Percentiles rank a stretch among this genome's conserved stretches.
Conservation (phyloP, 2,888 invertebrate genomes). For the Melikaiella ostensackeni region DNA sequence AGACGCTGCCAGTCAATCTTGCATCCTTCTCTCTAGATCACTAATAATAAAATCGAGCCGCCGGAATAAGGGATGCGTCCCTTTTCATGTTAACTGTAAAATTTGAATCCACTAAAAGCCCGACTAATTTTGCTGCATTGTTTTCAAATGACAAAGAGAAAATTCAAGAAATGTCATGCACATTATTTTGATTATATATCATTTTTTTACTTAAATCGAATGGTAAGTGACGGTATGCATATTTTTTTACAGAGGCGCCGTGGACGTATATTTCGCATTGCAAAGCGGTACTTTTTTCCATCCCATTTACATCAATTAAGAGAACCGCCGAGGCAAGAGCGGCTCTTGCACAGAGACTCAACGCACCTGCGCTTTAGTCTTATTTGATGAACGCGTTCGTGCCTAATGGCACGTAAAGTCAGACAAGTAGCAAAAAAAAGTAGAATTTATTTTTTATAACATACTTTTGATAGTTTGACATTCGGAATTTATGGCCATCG, state of each 20-base stretch:
- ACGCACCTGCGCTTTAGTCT: constrained; percentile 25
- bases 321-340: constrained; percentile 12
- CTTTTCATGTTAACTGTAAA: not conserved
- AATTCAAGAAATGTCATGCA: too few species aligned
- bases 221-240: too few species aligned
- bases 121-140: not conserved
- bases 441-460: constrained; percentile 7
- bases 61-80: not conserved
- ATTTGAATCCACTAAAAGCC: not conserved
- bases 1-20: constrained; percentile 50
- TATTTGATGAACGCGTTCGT: constrained; percentile 22
- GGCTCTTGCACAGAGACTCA: constrained; percentile 28
- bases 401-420: constrained; percentile 33
- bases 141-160: not conserved
- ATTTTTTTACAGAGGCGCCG: constrained; percentile 10
- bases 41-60: constrained; percentile 41
- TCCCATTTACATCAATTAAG: constrained; percentile 38
- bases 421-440: constrained; percentile 16
- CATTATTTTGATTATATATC: too few species aligned
- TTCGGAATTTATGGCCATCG: constrained; percentile 5
- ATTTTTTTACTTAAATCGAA: too few species aligned
- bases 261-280: constrained; percentile 24
- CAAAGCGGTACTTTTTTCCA: constrained; percentile 37
- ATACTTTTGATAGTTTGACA: constrained; percentile 13
- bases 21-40: constrained; percentile 35